Evolutionary conservation across 2,888 invertebrate species (phyloP), one percentile per base, ranked within the genome.

Genomic region (Eupelmus urozonus): DNA sequence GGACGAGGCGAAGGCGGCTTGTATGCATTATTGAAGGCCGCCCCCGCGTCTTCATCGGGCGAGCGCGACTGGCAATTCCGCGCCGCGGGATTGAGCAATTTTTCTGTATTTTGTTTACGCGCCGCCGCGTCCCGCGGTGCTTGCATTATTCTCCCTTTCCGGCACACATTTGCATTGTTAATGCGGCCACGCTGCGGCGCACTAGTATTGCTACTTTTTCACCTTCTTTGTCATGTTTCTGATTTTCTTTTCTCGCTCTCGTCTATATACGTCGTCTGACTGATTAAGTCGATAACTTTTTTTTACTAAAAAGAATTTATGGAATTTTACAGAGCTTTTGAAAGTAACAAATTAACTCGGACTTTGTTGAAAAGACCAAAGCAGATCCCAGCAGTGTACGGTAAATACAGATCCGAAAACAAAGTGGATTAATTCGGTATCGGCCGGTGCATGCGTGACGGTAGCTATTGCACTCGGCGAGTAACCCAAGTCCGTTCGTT

Each of bases 71-170:
- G 77, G 82, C 81, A 82, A 82, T 81, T 76, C 65, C 77, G 34
- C 73, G 66, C 51, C 34, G 29, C 45, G 72, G 76, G 82, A 84
- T 85, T 84, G 84, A 82, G 82, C 83, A 82, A 84, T 85, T 84
- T 83, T 83, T 83, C 84, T 81, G 76, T 70, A 81, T 82, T 83
- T 82, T 84, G 83, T 83, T 84, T 84, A 79, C 82, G 81, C n/a
- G n/a, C 60, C 29, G 29, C 40, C 45, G 66, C 57, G 27, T 27
- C 20, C 34, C 40, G n/a, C n/a, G n/a, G n/a, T 23, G 13, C 13
- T 60, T 57, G 62, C 65, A 65, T 80, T 80, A 75, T 81, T 82
- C 67, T 67, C n/a, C 40, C 18, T 63, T n/a, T 9, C 18, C 23
- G 55, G 65, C 60, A 71, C 59, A 40, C 73, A 81, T 84, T 81